Evolutionary conservation across 2,797 vertebrate species (phyloP), one percentile per base, ranked within the genome.

Genomic region (Gallinago solitaria): DNA sequence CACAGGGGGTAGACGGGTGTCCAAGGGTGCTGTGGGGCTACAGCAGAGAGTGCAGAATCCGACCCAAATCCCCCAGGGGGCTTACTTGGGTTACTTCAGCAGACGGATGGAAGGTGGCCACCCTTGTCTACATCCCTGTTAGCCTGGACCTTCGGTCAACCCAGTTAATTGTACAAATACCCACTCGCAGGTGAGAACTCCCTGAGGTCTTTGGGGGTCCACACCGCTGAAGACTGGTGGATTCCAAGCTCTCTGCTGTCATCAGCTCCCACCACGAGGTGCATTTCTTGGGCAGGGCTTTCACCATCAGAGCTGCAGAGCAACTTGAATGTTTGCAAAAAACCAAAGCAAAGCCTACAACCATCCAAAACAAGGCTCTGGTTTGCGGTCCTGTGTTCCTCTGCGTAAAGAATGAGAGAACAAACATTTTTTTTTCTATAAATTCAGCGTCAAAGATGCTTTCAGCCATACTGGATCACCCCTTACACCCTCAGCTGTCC

Each of bases 1-100:
- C 48, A 5, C 0, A 0, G 7, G n/a, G 21, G 21, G n/a, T 5
- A 16, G 43, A 35, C 4, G 21, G 3, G 30, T 39, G 41, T 2
- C 15, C 50, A 12, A 28, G 87, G 63, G 6, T 41, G 78, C 80
- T 37, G 3, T 4, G 23, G 50, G 47, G 23, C 25, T 56, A 17
- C 74, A 45, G 76, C 1, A 3, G 51, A 19, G 13, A 35, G 12
- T 2, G 14, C 8, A 50, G 70, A 20, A 37, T 16, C 37, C 87
- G 37, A 19, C n/a, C 64, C 85, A 53, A 25, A 16, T 4, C 12
- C 35, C 8, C 16, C 54, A 5, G 23, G 35, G 37, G 28, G 43
- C 35, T 32, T 35, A 2, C 39, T 32, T 35, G 2, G 4, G 14
- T 39, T 2, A 14, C 70, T 54, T 57, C 70, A 50, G 59, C 67